Evolutionary conservation across 1,140 invertebrate genomes (phyloP).

Genomic region (Hypothenemus hampei): DNA sequence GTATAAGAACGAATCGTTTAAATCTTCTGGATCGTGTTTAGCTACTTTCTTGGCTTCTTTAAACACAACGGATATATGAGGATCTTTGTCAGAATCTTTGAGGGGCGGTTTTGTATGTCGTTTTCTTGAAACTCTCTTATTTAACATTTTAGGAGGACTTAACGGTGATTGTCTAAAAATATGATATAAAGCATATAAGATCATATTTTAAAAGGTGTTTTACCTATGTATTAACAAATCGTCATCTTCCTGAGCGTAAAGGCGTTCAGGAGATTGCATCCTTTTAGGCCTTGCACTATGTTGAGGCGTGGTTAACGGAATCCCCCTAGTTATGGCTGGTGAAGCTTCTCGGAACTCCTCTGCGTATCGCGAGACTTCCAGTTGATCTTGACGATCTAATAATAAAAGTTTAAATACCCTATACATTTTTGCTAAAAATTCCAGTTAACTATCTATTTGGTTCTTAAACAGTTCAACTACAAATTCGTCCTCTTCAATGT

Average conservation of each 20-base stretch:
- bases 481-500: constrained; percentile 12
- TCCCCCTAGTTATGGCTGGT: constrained; percentile 19
- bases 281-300: constrained; percentile 18
- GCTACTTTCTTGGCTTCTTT: background rate
- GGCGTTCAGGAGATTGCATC: constrained; percentile 11
- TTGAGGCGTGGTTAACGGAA: constrained; percentile 29
- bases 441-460: constrained; percentile 12
- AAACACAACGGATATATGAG: constrained; percentile 2
- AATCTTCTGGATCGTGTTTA: background rate
- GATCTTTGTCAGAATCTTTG: constrained; percentile 7
- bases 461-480: constrained; percentile 12
- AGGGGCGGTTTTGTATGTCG: background rate
- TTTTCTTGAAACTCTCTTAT: background rate
- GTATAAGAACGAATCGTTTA: too few species aligned
- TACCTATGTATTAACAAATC: constrained; percentile 4
- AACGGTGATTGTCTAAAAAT: background rate
- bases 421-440: background rate
- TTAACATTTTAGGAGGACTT: background rate
- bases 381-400: constrained; percentile 1
- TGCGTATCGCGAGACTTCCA: background rate
- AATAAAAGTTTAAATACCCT: background rate
- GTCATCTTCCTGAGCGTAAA: constrained; percentile 16
- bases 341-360: background rate
- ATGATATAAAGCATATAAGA: background rate
- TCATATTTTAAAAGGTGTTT: background rate